Percentiles rank a stretch among this genome's conserved stretches.
Evolutionary conservation across 2,888 invertebrate species (phyloP).

Genomic region (Philhelius pedissequus): DNA sequence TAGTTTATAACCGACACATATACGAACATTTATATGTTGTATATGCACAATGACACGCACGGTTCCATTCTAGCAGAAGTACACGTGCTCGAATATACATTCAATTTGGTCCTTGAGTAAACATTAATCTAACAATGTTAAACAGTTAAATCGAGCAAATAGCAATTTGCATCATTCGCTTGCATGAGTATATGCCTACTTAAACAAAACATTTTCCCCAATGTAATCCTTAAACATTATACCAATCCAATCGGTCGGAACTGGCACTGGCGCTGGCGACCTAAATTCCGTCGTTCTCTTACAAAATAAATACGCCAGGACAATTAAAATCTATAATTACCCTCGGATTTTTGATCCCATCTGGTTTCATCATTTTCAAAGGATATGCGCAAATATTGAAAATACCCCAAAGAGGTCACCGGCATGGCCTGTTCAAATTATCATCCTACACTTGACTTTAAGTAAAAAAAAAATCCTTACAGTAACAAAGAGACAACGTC

Average conservation of each 20-base stretch:
- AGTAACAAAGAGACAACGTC: constrained; percentile 22
- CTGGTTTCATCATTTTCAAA: constrained; percentile 9
- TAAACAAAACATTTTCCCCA: constrained; percentile 13
- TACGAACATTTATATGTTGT: background rate
- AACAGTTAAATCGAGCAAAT: constrained; percentile 65
- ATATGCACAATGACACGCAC: background rate
- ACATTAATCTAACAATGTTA: constrained; percentile 59
- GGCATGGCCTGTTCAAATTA: constrained; percentile 29
- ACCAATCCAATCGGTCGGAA: background rate
- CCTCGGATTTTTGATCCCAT: constrained; percentile 19
- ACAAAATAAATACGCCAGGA: constrained; percentile 37
- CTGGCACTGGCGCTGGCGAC: background rate
- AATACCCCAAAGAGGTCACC: constrained; percentile 30
- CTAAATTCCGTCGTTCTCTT: constrained; percentile 36
- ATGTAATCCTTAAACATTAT: background rate
- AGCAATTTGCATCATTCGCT: constrained; percentile 48
- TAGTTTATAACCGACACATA: constrained; percentile 11
- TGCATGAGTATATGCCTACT: constrained; percentile 2
- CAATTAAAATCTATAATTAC: constrained; percentile 63
- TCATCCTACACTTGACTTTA: background rate
- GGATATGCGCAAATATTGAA: constrained; percentile 52
- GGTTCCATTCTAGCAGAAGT: background rate
- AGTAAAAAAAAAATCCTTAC: background rate
- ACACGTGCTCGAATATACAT: background rate
- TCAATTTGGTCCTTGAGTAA: constrained; percentile 34